Conservation (phyloP, 1,140 invertebrate species). For the Apis mellifera region Amel_HAv3.1 CM009935.2:12399501-12400000, state of each 20-base stretch:
- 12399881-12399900: background rate
- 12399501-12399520: too few species aligned
- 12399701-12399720: accelerated
- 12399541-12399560: too few species aligned
- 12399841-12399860: too few species aligned
- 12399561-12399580: background rate
- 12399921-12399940: background rate
- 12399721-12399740: constrained; percentile 11
- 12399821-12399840: background rate
- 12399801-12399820: too few species aligned
- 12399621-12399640: background rate
- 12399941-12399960: too few species aligned
- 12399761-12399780: background rate
- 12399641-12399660: background rate
- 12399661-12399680: background rate
- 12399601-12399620: background rate
- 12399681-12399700: background rate
- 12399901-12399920: background rate
- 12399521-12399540: too few species aligned
- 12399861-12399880: background rate
- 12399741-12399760: constrained; percentile 27
- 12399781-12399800: background rate
- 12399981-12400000: background rate
- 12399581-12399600: background rate
- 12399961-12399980: constrained; percentile 20